Percentiles rank a stretch among this genome's conserved stretches.
phyloP scores from a whole-genome alignment of 2,113 vertebrate species.

The Pangasianodon gigas region DNA sequence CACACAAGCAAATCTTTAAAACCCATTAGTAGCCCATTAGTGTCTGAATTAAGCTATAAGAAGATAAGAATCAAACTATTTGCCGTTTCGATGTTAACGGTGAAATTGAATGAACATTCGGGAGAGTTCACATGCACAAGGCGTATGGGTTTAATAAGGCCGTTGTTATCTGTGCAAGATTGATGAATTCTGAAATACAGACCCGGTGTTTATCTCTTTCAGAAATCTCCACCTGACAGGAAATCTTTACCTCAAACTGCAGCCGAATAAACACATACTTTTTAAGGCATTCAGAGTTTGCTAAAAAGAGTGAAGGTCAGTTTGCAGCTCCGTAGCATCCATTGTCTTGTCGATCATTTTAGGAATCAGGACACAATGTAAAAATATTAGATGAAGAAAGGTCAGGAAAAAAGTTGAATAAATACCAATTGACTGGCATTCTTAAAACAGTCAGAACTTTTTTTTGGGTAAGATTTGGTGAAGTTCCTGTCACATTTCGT shows the following conservation, averaged over 20 bases:
- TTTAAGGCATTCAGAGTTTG: background rate
- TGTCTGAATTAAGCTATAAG: background rate
- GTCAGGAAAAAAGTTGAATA: too few relatives aligned
- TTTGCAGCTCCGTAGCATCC: background rate
- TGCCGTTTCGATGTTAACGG: background rate
- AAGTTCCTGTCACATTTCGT: background rate
- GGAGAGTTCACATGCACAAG: background rate
- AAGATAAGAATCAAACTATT: background rate
- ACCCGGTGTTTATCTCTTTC: background rate
- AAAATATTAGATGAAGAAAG: background rate
- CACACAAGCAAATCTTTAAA: background rate
- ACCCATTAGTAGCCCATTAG: constrained; percentile 19
- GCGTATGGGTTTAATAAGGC: background rate
- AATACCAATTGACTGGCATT: background rate
- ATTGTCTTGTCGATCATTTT: background rate
- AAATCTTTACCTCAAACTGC: constrained; percentile 20
- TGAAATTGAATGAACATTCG: background rate
- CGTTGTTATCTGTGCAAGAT: background rate
- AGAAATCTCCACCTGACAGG: background rate
- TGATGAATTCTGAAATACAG: background rate
- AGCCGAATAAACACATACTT: background rate
- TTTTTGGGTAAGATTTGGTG: background rate
- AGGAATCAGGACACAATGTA: background rate
- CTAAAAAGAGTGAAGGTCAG: background rate
- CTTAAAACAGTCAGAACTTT: background rate